A percentile compares a stretch with the other conserved stretches of the same genome.
Conservation (phyloP, 2,797 vertebrate species). For the Galago senegalensis region DNA sequence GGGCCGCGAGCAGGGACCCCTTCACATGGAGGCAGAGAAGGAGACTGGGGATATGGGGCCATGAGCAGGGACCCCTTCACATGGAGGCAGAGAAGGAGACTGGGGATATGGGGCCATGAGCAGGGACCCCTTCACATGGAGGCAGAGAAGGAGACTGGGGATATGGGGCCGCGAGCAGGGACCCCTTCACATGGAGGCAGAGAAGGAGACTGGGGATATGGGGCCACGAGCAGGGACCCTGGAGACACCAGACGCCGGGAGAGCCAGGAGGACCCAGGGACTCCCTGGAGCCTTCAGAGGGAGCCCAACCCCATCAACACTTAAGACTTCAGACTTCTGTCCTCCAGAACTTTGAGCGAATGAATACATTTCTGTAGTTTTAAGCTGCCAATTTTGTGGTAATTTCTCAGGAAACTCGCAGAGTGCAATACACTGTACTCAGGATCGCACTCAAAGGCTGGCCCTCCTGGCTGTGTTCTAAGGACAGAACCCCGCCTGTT, state of each 20-base stretch:
- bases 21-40: rapidly evolving
- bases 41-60: rapidly evolving
- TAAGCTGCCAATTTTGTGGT: rapidly evolving
- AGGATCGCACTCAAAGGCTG: not conserved
- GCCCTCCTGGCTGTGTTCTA: rapidly evolving
- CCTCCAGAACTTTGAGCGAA: not conserved
- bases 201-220: rapidly evolving
- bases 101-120: no score
- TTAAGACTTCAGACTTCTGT: not conserved
- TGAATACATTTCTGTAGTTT: not conserved
- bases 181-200: rapidly evolving
- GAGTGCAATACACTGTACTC: no score
- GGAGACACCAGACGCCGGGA: rapidly evolving
- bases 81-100: no score
- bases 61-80: rapidly evolving
- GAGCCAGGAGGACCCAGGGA: no score
- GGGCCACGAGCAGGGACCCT: rapidly evolving
- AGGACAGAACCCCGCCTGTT: not conserved
- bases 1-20: no score
- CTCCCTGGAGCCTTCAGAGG: rapidly evolving
- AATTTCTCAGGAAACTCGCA: not conserved
- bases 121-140: no score
- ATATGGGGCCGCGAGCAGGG: rapidly evolving
- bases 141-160: rapidly evolving
- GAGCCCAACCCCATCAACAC: rapidly evolving